phyloP scores from a whole-genome alignment of 2,797 vertebrate genomes.

The Benthosema pterotum region DNA sequence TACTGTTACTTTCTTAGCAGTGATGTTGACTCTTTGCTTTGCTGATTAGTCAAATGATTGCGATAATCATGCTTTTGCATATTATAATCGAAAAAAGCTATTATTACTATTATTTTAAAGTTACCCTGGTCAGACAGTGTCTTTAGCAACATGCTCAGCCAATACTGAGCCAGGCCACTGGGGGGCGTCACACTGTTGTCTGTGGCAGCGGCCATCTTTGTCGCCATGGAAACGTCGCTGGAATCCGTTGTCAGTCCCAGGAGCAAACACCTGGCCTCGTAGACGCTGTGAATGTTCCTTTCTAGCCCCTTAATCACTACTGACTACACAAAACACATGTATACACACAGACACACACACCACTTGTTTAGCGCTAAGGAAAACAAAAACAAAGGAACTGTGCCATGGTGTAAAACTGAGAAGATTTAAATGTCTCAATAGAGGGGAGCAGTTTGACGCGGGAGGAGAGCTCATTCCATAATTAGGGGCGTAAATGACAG shows the following conservation, averaged over 20 bases:
- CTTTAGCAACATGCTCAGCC: conserved; percentile 82
- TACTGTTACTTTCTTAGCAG: too few species aligned
- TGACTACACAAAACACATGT: conserved; percentile 62
- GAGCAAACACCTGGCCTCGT: conserved; percentile 77
- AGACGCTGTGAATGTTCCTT: conserved; percentile 78
- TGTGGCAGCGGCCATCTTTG: conserved; percentile 49
- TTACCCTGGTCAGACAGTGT: conserved; percentile 80
- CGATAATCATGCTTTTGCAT: too few species aligned
- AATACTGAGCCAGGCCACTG: conserved; percentile 74
- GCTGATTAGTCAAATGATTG: too few species aligned
- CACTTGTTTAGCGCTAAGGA: too few species aligned
- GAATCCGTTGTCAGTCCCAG: conserved; percentile 70
- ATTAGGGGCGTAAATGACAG: too few species aligned
- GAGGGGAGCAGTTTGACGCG: too few species aligned
- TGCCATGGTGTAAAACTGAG: too few species aligned
- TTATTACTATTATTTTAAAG: conserved; percentile 11
- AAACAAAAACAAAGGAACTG: too few species aligned
- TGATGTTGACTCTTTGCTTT: too few species aligned
- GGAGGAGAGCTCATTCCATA: too few species aligned
- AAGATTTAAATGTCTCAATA: too few species aligned
- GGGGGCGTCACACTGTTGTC: conserved; percentile 55
- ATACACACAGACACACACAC: conserved; percentile 19
- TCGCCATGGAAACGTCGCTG: conserved; percentile 62
- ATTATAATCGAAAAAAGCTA: too few species aligned
- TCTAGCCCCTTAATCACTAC: conserved; percentile 85